Evolutionary conservation across 2,888 invertebrate genomes (phyloP).

Genomic region (Macropis europaea): DNA sequence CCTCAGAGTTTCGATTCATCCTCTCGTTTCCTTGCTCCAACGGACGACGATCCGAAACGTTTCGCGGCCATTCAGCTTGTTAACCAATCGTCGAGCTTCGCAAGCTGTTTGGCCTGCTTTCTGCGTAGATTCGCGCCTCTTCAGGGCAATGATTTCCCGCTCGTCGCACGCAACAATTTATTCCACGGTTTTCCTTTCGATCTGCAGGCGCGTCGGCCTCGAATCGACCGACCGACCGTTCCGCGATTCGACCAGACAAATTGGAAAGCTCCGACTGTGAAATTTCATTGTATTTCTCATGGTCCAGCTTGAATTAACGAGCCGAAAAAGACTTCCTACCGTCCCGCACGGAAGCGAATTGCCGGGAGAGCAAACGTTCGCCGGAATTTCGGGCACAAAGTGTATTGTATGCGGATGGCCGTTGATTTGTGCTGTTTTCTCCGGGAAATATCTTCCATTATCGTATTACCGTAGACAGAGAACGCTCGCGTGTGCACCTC

Average conservation of each 20-base stretch:
- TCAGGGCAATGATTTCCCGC: conserved; percentile 38
- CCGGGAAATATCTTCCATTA: not conserved
- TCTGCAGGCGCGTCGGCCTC: too few species aligned
- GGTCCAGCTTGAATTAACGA: too few species aligned
- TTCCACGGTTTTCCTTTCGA: not conserved
- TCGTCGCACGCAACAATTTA: not conserved
- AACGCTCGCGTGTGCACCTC: conserved; percentile 2
- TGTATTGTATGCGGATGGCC: too few species aligned
- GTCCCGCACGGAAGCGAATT: too few species aligned
- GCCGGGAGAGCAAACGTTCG: too few species aligned
- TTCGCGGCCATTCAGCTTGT: conserved; percentile 57
- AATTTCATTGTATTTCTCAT: too few species aligned
- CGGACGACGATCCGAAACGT: conserved; percentile 38
- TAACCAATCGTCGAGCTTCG: conserved; percentile 64
- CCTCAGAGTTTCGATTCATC: conserved; percentile 23
- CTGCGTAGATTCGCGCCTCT: conserved; percentile 53
- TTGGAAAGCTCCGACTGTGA: too few species aligned
- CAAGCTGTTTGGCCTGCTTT: conserved; percentile 58
- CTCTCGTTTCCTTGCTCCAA: conserved; percentile 6
- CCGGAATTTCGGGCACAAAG: too few species aligned
- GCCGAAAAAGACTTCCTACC: too few species aligned
- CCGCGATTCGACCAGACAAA: too few species aligned
- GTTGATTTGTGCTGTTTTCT: not conserved
- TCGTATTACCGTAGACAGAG: not conserved
- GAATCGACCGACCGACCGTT: too few species aligned